Evolutionary conservation across 1,140 invertebrate species (phyloP).

Genomic region (Caerostris darwini): DNA sequence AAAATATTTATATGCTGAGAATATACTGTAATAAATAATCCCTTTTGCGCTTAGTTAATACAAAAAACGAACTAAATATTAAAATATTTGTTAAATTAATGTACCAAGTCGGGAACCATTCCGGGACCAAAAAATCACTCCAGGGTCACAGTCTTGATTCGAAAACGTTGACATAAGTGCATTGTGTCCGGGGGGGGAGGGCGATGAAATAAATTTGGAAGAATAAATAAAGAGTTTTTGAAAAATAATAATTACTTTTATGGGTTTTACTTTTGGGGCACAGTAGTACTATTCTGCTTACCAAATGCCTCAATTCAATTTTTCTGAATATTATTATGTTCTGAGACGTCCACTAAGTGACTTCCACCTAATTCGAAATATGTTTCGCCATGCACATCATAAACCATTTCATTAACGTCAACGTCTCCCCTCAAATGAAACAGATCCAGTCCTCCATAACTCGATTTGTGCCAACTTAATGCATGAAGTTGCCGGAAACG

Average conservation of each 20-base stretch:
- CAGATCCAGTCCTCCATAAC: conserved; percentile 17
- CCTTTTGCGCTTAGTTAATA: no score
- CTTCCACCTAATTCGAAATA: neutral
- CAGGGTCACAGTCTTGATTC: no score
- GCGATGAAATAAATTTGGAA: neutral
- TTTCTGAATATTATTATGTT: neutral
- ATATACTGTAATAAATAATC: no score
- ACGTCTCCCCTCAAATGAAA: neutral
- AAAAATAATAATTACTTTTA: neutral
- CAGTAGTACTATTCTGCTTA: neutral
- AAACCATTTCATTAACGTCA: conserved; percentile 34
- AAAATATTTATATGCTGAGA: no score
- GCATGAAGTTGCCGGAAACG: neutral
- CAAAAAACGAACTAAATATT: no score
- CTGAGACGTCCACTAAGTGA: neutral
- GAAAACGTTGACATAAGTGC: no score
- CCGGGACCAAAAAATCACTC: no score
- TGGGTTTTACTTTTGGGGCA: no score
- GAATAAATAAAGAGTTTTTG: neutral
- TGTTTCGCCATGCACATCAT: neutral
- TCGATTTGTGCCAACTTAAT: conserved; percentile 18
- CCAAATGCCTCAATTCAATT: neutral
- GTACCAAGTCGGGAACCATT: no score
- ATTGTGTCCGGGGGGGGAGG: no score
- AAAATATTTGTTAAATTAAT: no score